A percentile compares a stretch with the other conserved stretches of the same genome.
phyloP scores from a whole-genome alignment of 2,888 invertebrate genomes.

The Sarcophaga carnaria region DNA sequence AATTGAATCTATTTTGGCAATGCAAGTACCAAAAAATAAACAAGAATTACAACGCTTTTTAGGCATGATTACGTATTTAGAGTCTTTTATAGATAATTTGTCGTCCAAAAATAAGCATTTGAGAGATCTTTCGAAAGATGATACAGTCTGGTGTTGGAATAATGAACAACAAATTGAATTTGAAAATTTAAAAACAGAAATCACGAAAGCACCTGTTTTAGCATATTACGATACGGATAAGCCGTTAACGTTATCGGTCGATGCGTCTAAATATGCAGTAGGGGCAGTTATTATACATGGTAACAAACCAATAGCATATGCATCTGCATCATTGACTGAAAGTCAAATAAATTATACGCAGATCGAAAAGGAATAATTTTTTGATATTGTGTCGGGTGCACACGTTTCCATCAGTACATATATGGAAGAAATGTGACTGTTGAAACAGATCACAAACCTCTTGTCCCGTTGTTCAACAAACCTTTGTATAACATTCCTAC shows the following conservation, averaged over 20 bases:
- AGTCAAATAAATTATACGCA: constrained; percentile 36
- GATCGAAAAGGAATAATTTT: constrained; percentile 19
- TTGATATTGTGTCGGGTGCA: too few relatives aligned
- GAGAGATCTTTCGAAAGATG: constrained; percentile 42
- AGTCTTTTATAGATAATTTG: constrained; percentile 68
- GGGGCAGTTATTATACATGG: constrained; percentile 9
- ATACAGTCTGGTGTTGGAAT: constrained; percentile 53
- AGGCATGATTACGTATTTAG: constrained; percentile 63
- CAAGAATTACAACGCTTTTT: constrained; percentile 11
- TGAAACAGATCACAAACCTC: constrained; percentile 32
- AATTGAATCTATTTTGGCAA: constrained; percentile 25
- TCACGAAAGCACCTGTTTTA: constrained; percentile 41
- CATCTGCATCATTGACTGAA: constrained; percentile 15
- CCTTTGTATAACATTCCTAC: constrained; percentile 22
- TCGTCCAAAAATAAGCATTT: constrained; percentile 62
- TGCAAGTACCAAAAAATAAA: constrained; percentile 16
- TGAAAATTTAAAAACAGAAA: constrained; percentile 34
- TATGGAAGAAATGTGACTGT: constrained; percentile 31
- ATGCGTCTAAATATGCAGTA: constrained; percentile 54
- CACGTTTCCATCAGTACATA: constrained; percentile 29
- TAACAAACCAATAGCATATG: too few relatives aligned
- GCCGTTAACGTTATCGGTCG: constrained; percentile 27
- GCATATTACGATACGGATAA: constrained; percentile 1
- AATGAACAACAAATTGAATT: constrained; percentile 40
- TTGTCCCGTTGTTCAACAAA: constrained; percentile 17